These are phyloP conservation scores for Sphenopsis melanotis DNA, from an alignment of 2,797 vertebrate genomes.

Conservation along the genomic window DNA sequence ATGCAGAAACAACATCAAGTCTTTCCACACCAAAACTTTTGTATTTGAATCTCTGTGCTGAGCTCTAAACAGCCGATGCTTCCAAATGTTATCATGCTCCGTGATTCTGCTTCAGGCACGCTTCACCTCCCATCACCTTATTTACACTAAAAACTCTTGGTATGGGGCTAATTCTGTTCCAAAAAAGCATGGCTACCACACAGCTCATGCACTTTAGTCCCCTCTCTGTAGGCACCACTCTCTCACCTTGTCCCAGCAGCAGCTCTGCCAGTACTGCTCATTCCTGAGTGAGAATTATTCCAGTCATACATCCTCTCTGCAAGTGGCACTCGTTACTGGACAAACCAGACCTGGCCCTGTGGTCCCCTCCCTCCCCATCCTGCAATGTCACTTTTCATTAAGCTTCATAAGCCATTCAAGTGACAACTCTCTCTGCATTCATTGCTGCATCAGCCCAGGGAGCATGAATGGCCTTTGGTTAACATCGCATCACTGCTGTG, in stretches of 20 bases:
- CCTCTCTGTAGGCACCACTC: neutral
- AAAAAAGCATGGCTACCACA: neutral
- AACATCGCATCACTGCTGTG: slow-evolving; percentile 23
- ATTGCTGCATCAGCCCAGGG: neutral
- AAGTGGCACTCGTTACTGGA: neutral
- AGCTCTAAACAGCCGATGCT: neutral
- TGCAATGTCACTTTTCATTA: slow-evolving; percentile 62
- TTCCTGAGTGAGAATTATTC: neutral
- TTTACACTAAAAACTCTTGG: neutral
- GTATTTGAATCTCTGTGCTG: neutral
- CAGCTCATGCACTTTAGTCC: neutral
- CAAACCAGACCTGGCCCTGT: slow-evolving; percentile 21
- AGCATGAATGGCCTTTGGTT: slow-evolving; percentile 61
- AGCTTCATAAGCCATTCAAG: slow-evolving; percentile 58
- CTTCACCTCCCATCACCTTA: neutral
- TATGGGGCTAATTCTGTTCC: neutral
- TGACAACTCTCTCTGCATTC: slow-evolving; percentile 63
- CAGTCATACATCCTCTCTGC: neutral
- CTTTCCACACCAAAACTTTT: neutral
- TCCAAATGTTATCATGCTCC: neutral
- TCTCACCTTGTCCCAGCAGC: neutral
- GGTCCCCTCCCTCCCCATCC: slow-evolving; percentile 29
- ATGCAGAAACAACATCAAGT: neutral
- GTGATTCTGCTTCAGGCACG: neutral
- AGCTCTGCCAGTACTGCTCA: neutral